Percentiles rank a stretch among this genome's conserved stretches.
Conservation (phyloP, 2,797 vertebrate genomes). For the Enteromius paludinosus region DNA sequence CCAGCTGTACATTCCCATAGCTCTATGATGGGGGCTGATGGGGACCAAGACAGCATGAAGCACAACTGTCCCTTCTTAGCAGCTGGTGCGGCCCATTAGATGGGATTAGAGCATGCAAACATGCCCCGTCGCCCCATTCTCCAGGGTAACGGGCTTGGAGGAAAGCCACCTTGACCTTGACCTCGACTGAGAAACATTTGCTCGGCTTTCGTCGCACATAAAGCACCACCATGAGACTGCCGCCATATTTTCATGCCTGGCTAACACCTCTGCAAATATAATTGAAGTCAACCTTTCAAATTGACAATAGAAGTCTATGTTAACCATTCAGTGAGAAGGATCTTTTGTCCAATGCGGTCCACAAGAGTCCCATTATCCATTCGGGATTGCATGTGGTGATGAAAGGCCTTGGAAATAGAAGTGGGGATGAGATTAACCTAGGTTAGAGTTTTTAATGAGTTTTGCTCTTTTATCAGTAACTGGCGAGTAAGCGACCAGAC, state of each 20-base stretch:
- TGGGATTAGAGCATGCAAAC: constrained; percentile 58
- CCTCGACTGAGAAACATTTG: constrained; percentile 49
- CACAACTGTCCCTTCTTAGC: constrained; percentile 60
- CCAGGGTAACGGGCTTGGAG: constrained; percentile 22
- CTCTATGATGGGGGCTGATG: constrained; percentile 43
- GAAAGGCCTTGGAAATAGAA: constrained; percentile 43
- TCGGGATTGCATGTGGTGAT: constrained; percentile 6
- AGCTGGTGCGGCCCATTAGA: constrained; percentile 56
- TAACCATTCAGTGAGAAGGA: constrained; percentile 31
- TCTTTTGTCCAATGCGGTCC: constrained; percentile 19
- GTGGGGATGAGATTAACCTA: constrained; percentile 56
- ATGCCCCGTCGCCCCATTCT: constrained; percentile 42
- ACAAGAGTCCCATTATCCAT: constrained; percentile 10
- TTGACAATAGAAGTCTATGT: constrained; percentile 21
- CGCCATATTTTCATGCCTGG: background rate
- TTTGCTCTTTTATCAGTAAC: constrained; percentile 53
- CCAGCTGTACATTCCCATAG: constrained; percentile 65
- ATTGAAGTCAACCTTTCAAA: constrained; percentile 25
- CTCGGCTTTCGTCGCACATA: constrained; percentile 38
- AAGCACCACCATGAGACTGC: background rate
- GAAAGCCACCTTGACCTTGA: constrained; percentile 55
- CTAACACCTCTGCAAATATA: constrained; percentile 7
- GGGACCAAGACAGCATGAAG: constrained; percentile 32
- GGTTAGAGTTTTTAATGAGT: constrained; percentile 61
- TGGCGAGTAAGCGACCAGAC: constrained; percentile 47